Conservation (phyloP, 2,797 vertebrate genomes). For the Hybognathus amarus region DNA sequence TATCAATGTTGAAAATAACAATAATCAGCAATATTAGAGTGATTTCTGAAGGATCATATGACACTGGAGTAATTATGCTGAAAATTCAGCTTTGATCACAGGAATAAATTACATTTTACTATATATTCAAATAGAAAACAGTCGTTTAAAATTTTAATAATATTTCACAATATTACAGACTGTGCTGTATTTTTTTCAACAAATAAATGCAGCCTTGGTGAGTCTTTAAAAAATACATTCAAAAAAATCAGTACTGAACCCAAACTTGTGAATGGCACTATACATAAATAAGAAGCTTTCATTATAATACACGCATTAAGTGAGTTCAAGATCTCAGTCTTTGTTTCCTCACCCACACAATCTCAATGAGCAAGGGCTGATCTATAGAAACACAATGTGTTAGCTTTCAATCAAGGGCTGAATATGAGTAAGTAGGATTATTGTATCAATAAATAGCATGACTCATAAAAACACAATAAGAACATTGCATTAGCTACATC, state of each 20-base stretch:
- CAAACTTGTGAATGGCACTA: background rate
- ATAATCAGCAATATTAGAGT: too few species aligned
- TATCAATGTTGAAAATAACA: too few species aligned
- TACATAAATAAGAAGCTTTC: background rate
- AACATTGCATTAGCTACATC: slow-evolving; percentile 23
- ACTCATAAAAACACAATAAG: slow-evolving; percentile 26
- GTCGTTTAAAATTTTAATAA: background rate
- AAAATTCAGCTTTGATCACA: too few species aligned
- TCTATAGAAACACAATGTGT: background rate
- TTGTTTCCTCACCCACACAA: background rate
- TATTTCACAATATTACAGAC: background rate
- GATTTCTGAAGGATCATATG: too few species aligned
- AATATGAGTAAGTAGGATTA: background rate
- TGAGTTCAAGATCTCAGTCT: background rate
- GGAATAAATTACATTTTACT: too few species aligned
- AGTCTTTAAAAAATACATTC: too few species aligned
- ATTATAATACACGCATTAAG: background rate
- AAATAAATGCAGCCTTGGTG: background rate
- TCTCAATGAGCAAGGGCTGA: background rate
- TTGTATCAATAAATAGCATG: background rate
- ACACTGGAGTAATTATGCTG: too few species aligned
- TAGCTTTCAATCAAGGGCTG: slow-evolving; percentile 12
- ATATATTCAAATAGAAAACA: background rate
- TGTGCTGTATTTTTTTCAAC: background rate
- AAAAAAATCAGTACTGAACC: background rate